Evolutionary conservation across 2,888 invertebrate genomes (phyloP), one percentile per base, ranked within the genome.

Genomic region (Pediacus dermestoides): DNA sequence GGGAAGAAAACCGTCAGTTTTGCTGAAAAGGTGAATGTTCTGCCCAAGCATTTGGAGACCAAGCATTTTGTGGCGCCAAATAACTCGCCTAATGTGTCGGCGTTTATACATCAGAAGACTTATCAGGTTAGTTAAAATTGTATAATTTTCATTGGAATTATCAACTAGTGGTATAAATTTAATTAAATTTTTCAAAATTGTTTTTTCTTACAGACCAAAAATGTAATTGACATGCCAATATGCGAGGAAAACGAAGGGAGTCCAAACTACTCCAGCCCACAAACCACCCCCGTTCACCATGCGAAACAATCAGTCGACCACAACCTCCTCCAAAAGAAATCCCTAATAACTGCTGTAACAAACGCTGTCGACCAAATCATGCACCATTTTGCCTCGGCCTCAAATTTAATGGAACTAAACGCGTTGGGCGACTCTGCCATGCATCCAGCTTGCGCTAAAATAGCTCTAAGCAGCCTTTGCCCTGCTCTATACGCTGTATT

Each of bases 401-500:
- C 79, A 31, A 78, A 80, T 54, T 79, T 79, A 57, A 72, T 73
- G 12, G 82, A 82, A 61, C 61, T 79, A 40, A 74, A 74, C 10
- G 70, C 70, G 47, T 63, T 80, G 18, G 79, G 78, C 23, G 79
- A 80, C 60, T 77, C 78, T 0, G 71, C 70, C 46, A 63, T 74
- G 39, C 80, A 80, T 38, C 80, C 82, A 8, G 74, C 78, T 14
- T 82, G 83, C 57, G 82, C 84, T 4, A 83, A 85, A 64, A 74
- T 88, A 32, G 83, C 86, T 14, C 70, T 90, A 15, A 81, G 81
- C 35, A 78, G 78, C 28, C 70, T 93, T 22, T 91, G 91, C 63
- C 89, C 91, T 1, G 85, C 91, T 6, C 71, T 94, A 18, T 87
- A 89, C 55, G 83, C 85, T 2, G 77, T 92, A 39, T 78, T 93